Evolutionary conservation across 2,113 vertebrate species (phyloP), one percentile per base, ranked within the genome.

Genomic region (Tringa solitaria): DNA sequence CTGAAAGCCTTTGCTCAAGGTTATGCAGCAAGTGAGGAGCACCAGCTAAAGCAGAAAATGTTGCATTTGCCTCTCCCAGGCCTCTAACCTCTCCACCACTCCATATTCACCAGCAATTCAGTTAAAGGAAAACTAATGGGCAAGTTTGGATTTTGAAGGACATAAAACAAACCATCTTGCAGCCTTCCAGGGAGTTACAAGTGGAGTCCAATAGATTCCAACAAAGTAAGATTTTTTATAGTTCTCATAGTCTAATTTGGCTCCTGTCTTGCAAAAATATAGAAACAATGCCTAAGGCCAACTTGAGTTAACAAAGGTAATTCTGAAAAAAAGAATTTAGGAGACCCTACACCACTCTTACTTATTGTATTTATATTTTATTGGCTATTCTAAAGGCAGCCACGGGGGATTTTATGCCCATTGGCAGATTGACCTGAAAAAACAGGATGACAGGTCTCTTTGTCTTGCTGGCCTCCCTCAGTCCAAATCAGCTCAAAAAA

Each of bases 341-440:
- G 24, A 39, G 19, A 28, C 8, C 10, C 12, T 51, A 14, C 8
- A n/a, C 26, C 24, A 75, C 4, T 51, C 20, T 30, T 50, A 22
- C 27, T 80, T 50, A 8, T n/a, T 78, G 59, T 69, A 21, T 64
- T 88, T 48, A 32, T 32, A 26, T 43, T 18, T 57, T 68, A 37
- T 16, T 69, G 48, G 14, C 5, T 61, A 16, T 33, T 73, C 24
- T 14, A 73, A 33, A 72, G 26, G 9, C 12, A 28, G 10, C 8
- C 33, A 39, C 0, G 2, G 51, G 16, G 10, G 26, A 37, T 46
- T 8, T 7, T 32, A 14, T 6, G 1, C 39, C 41, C n/a, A n/a
- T 30, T 48, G n/a, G 17, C 5, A 70, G 12, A 30, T 19, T 43
- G 39, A 70, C 23, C 14, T 61, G n/a, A 56, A 70, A 82, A 82